A percentile compares a stretch with the other conserved stretches of the same genome.
Conservation (phyloP, 2,113 vertebrate species). For the Charina bottae region DNA sequence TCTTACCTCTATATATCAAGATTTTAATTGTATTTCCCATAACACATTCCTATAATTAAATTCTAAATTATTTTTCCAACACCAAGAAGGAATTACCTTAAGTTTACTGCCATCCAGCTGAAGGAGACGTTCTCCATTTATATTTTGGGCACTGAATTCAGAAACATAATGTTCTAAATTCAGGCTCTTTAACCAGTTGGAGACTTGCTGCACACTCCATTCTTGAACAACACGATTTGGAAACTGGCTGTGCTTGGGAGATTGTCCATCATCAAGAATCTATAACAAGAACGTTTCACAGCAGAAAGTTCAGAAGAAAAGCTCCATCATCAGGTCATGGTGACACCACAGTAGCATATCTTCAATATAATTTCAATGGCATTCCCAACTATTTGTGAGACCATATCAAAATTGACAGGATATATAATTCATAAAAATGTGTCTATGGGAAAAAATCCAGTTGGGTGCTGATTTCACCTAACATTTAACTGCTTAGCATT, state of each 20-base stretch:
- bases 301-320: slow-evolving; percentile 35
- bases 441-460: background rate
- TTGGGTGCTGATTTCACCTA: background rate
- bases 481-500: background rate
- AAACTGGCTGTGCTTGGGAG: slow-evolving; percentile 83
- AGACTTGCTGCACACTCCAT: slow-evolving; percentile 92
- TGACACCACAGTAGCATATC: background rate
- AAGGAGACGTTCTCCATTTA: slow-evolving; percentile 90
- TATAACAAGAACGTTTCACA: slow-evolving; percentile 65
- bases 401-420: background rate
- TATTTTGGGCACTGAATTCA: slow-evolving; percentile 90
- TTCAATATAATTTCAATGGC: background rate
- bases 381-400: background rate
- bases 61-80: background rate
- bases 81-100: slow-evolving; percentile 79
- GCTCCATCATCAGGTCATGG: background rate
- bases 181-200: slow-evolving; percentile 89
- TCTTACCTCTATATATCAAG: background rate
- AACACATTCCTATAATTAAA: background rate
- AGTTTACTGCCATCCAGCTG: slow-evolving; percentile 88
- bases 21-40: slow-evolving; percentile 4
- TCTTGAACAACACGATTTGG: slow-evolving; percentile 84
- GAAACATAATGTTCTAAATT: slow-evolving; percentile 89
- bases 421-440: background rate
- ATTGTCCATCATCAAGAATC: slow-evolving; percentile 89